Evolutionary conservation across 2,797 vertebrate genomes (phyloP), one percentile per base, ranked within the genome.

Genomic region (Myotis daubentonii): DNA sequence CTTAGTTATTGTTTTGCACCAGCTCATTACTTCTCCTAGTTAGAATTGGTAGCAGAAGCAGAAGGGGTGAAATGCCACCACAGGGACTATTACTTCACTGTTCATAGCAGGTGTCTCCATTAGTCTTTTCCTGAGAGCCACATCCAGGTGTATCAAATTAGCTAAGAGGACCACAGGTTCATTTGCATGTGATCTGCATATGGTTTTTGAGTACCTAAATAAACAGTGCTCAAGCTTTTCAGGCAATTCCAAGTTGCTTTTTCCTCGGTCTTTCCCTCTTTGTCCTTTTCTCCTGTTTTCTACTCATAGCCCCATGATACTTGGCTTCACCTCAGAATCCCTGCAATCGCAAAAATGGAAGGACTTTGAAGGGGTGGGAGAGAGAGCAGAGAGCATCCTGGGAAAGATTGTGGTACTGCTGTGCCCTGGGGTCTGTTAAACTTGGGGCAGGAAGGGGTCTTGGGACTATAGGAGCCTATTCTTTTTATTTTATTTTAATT

Each of bases 81-180:
- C 71, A 91, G 89, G 95, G 57, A 79, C 65, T 38, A 33, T 94
- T 94, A 36, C 6, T 87, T 66, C 91, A 51, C 70, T 87, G 71
- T 87, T 89, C 53, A 7, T 72, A 91, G 87, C 97, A 96, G 94
- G 93, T 95, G 94, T 91, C 83, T 95, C 80, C 91, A 87, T 93
- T 87, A 96, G 80, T 44, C 20, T 93, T 70, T 75, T 87, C 93
- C 96, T 87, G 8, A 93, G 93, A 97, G 92, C 89, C 95, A 94
- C 87, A 82, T 94, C 71, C 95, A 97, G 97, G 94, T 97, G 95
- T 89, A 91, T 80, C 92, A 85, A 87, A 97, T 97, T 95, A 97
- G 94, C 95, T 91, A 91, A 93, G 83, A 89, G 88, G 88, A 80
- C 92, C 92, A 62, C n/a, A 41, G 80, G 92, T 87, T 97, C 86